Evolutionary conservation across 1,140 invertebrate genomes (phyloP), one percentile per base, ranked within the genome.

Genomic region (Sitobion miscanthi): DNA sequence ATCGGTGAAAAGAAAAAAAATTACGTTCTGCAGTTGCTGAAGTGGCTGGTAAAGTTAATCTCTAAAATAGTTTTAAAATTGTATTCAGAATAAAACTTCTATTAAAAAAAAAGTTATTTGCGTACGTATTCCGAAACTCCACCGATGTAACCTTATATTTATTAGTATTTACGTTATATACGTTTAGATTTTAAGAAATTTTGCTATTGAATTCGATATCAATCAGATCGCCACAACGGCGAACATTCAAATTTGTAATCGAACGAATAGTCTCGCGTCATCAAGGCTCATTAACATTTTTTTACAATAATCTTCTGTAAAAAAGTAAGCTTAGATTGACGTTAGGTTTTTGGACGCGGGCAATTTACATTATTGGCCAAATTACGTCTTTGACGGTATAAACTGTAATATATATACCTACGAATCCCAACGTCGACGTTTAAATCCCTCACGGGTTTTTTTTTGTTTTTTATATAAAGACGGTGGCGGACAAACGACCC

Each of bases 321-420:
- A 69, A 69, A 69, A 69, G 4, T 30, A 69, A 9, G 62, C 62
- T 30, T 4, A 77, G 62, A 23, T 77, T 20, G 62, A 77, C n/a
- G 62, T 77, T n/a, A n/a, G 14, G 62, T n/a, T 77, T n/a, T 77
- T 77, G 62, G 30, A 77, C 30, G 14, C n/a, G n/a, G n/a, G 17
- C 14, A 17, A 77, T 77, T 77, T 77, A n/a, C 62, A 77, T 77
- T 77, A 77, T 77, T 77, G 30, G 62, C n/a, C 6, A 77, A 77
- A 77, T 77, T 77, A 77, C 62, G 62, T 77, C 62, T 77, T 77
- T 77, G 62, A n/a, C 1, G 30, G n/a, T 77, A 77, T 77, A 77
- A 77, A 77, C 62, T 77, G 62, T 77, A 17, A 77, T 77, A n/a
- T 77, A 54, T 54, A 77, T 77, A 77, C 62, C 62, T 77, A n/a